Percentiles rank a stretch among this genome's conserved stretches.
Conservation (phyloP, 2,797 vertebrate genomes). For the Remorina albescens region DNA sequence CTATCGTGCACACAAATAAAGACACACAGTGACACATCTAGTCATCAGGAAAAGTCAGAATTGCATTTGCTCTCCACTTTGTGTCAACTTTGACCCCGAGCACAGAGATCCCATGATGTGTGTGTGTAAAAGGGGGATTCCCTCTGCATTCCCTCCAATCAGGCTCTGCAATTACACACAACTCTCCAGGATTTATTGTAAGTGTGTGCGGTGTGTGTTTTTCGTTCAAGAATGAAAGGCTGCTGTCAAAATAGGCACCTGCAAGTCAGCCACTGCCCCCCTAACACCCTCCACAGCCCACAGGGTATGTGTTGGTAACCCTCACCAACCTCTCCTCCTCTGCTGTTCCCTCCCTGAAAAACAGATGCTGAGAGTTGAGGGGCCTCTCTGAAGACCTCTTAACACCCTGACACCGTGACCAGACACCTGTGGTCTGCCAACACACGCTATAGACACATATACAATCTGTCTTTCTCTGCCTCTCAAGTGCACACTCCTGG, state of each 20-base stretch:
- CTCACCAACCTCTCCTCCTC: slow-evolving; percentile 80
- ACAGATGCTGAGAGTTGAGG: slow-evolving; percentile 82
- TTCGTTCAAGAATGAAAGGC: slow-evolving; percentile 67
- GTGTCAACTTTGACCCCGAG: slow-evolving; percentile 72
- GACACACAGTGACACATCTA: slow-evolving; percentile 26
- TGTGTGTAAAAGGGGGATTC: slow-evolving; percentile 73
- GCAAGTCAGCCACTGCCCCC: slow-evolving; percentile 75
- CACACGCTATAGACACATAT: slow-evolving; percentile 61
- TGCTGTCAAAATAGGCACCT: slow-evolving; percentile 85
- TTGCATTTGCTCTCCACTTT: slow-evolving; percentile 61
- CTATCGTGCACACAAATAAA: slow-evolving; percentile 32
- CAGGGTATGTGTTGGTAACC: slow-evolving; percentile 88
- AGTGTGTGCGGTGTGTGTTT: slow-evolving; percentile 54
- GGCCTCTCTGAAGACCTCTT: slow-evolving; percentile 80
- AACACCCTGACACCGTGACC: slow-evolving; percentile 83
- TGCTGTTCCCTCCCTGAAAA: slow-evolving; percentile 76
- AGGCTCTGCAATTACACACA: slow-evolving; percentile 78
- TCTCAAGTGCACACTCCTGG: slow-evolving; percentile 78
- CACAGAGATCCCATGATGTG: slow-evolving; percentile 62
- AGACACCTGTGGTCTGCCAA: slow-evolving; percentile 82
- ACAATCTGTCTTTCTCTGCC: slow-evolving; percentile 61
- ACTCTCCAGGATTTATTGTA: slow-evolving; percentile 58
- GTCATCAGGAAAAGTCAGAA: slow-evolving; percentile 76
- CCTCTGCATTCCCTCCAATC: slow-evolving; percentile 75
- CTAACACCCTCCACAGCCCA: slow-evolving; percentile 60